Conservation (phyloP, 1,140 invertebrate genomes). For the Amyelois transitella region DNA sequence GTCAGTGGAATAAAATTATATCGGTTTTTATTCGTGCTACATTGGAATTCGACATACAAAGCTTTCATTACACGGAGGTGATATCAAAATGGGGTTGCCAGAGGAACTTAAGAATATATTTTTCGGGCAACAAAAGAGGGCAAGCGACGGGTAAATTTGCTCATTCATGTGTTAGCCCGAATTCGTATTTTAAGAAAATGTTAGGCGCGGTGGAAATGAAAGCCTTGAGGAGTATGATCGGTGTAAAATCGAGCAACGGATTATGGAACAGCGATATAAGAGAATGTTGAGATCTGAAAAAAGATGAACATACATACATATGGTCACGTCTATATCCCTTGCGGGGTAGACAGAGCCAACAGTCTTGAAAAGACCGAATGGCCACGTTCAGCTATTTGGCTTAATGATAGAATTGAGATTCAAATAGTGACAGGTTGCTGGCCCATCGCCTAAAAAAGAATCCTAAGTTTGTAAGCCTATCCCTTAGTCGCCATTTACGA, state of each 20-base stretch:
- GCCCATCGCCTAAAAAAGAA: too few species aligned
- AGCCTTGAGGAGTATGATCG: background rate
- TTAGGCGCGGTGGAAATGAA: background rate
- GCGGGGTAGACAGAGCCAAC: too few species aligned
- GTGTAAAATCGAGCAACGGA: background rate
- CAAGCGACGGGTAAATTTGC: conserved; percentile 1
- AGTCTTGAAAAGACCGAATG: too few species aligned
- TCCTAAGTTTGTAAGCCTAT: too few species aligned
- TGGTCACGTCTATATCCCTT: too few species aligned
- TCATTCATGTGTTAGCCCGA: background rate
- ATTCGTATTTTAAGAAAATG: conserved; percentile 1
- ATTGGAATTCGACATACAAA: background rate
- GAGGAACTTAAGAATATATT: conserved; percentile 4
- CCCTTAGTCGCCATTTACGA: too few species aligned
- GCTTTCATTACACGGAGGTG: background rate
- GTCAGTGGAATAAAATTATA: background rate
- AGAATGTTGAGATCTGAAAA: too few species aligned
- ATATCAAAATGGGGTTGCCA: background rate
- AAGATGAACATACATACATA: too few species aligned
- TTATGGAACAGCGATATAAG: too few species aligned
- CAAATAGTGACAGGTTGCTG: too few species aligned
- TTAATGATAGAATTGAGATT: too few species aligned
- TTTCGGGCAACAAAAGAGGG: conserved; percentile 3
- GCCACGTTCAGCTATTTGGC: too few species aligned
- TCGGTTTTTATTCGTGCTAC: background rate